Percentiles rank a stretch among this genome's conserved stretches.
Conservation (phyloP, 2,888 invertebrate genomes). For the Eucera pruinosa region DNA sequence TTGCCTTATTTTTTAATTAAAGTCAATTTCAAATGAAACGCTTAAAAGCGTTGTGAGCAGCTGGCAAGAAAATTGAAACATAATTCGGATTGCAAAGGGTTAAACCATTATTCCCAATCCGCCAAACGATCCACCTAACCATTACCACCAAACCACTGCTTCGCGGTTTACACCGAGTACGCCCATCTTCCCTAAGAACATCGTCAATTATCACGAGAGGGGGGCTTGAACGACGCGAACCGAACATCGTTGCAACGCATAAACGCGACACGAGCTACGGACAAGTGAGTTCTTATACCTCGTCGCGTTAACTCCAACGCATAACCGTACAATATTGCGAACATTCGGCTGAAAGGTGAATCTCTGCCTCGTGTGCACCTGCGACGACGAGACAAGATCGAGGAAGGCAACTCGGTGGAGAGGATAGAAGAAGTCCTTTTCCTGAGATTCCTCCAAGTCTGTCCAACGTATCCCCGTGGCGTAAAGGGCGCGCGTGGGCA, state of each 20-base stretch:
- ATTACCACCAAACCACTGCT: no score
- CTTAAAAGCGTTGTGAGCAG: no score
- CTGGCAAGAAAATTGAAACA: no score
- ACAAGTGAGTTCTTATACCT: constrained; percentile 71
- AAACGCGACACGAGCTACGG: constrained; percentile 39
- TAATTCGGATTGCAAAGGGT: no score
- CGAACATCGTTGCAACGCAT: neutral
- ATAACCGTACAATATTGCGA: constrained; percentile 77
- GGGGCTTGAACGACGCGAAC: constrained; percentile 6
- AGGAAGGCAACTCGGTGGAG: no score
- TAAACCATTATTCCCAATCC: no score
- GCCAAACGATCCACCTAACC: no score
- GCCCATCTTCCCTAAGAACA: neutral
- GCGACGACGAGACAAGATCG: constrained; percentile 14
- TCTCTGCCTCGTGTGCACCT: constrained; percentile 66
- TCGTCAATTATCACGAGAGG: constrained; percentile 20
- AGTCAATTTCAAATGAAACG: no score
- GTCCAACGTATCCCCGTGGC: constrained; percentile 49
- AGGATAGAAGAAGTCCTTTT: constrained; percentile 5
- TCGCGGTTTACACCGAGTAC: neutral
- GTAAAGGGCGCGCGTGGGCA: constrained; percentile 76
- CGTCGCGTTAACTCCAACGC: constrained; percentile 72
- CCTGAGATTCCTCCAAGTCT: constrained; percentile 29
- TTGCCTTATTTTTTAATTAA: no score
- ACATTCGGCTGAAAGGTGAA: constrained; percentile 63